phyloP scores from a whole-genome alignment of 2,113 vertebrate genomes.

The Gnathochromis pfefferi region DNA sequence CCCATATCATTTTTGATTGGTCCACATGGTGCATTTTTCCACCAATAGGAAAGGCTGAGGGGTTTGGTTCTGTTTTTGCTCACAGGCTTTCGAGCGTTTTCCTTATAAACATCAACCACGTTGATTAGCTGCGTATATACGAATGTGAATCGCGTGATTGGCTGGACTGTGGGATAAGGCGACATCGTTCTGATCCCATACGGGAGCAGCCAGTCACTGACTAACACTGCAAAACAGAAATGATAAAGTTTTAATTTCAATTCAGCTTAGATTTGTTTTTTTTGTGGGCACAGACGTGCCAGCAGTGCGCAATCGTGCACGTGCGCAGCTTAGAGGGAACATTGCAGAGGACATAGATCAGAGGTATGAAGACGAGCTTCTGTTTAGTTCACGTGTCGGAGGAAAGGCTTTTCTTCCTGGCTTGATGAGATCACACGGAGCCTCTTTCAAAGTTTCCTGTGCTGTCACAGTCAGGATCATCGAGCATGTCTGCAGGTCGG shows the following conservation, averaged over 20 bases:
- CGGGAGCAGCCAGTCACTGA: background rate
- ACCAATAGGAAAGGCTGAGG: background rate
- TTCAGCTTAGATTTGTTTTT: background rate
- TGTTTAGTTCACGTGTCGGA: background rate
- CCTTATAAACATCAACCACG: background rate
- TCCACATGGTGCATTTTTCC: fast-evolving
- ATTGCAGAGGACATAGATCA: background rate
- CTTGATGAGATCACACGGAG: fast-evolving
- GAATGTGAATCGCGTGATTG: fast-evolving
- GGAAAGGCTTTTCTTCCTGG: background rate
- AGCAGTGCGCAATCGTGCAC: background rate
- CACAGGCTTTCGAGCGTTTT: fast-evolving
- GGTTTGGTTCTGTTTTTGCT: background rate
- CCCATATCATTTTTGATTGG: background rate
- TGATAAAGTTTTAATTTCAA: background rate
- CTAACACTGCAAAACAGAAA: background rate
- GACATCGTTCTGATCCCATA: too few species aligned
- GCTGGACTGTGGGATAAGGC: background rate
- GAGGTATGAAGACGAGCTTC: background rate
- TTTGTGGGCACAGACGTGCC: background rate
- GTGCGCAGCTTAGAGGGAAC: background rate
- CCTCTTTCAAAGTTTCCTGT: background rate
- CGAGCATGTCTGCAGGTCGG: background rate
- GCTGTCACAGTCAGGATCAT: background rate
- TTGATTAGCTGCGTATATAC: background rate